A percentile compares a stretch with the other conserved stretches of the same genome.
Evolutionary conservation across 2,113 vertebrate species (phyloP).

Genomic region (Tachuris rubrigastra): DNA sequence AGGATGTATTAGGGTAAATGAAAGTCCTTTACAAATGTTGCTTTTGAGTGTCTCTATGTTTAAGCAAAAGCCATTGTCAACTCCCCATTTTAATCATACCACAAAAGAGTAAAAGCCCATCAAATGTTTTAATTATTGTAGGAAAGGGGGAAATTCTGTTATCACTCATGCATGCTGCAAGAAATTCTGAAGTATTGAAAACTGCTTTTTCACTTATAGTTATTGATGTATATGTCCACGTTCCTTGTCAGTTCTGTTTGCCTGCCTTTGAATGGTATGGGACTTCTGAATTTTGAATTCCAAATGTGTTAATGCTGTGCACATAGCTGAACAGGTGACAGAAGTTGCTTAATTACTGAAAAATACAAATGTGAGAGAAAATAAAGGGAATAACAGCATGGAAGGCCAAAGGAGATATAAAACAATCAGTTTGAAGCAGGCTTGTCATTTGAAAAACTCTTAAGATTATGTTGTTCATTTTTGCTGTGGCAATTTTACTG

Average conservation of each 20-base stretch:
- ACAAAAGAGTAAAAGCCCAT: not conserved
- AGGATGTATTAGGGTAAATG: not conserved
- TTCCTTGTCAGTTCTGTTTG: not conserved
- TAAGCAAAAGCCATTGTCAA: not conserved
- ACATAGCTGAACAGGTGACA: not conserved
- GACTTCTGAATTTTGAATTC: not conserved
- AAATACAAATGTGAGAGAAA: not conserved
- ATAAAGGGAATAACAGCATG: not conserved
- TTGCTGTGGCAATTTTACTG: not conserved
- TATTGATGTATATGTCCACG: not conserved
- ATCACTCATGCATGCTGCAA: not conserved
- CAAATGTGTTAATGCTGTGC: not conserved
- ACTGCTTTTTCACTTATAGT: not conserved
- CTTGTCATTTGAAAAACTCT: not conserved
- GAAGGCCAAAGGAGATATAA: not conserved
- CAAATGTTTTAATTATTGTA: not conserved
- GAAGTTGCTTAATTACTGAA: not conserved
- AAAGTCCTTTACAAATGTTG: not conserved
- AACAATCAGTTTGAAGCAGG: not conserved
- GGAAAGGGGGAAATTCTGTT: not conserved
- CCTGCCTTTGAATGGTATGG: not conserved
- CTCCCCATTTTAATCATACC: not conserved
- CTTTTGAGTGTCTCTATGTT: not conserved
- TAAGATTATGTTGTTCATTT: not conserved
- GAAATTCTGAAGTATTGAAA: not conserved